A percentile compares a stretch with the other conserved stretches of the same genome.
phyloP scores from a whole-genome alignment of 2,113 vertebrate genomes.

The Zosterops pallidus region DNA sequence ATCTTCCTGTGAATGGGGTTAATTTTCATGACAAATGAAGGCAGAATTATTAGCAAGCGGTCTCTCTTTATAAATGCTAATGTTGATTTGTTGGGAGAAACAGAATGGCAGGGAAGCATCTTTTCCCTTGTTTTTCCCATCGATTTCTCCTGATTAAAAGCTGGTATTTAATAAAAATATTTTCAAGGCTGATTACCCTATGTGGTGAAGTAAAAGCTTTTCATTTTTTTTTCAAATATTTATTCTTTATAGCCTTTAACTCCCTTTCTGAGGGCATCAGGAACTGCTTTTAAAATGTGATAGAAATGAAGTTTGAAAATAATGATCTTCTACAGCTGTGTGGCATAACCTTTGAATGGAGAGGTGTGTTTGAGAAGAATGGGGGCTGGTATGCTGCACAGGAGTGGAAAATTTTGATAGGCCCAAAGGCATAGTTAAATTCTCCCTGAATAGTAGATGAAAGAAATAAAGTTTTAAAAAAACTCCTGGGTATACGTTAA shows the following conservation, averaged over 20 bases:
- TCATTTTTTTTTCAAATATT: not conserved
- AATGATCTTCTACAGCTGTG: not conserved
- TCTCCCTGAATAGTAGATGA: not conserved
- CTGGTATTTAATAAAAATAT: not conserved
- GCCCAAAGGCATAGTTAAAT: not conserved
- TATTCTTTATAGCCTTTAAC: not conserved
- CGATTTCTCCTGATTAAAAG: not conserved
- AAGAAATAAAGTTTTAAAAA: too few species aligned
- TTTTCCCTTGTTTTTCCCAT: not conserved
- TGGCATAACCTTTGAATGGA: not conserved
- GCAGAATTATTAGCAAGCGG: not conserved
- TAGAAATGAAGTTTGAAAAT: not conserved
- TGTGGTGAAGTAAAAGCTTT: not conserved
- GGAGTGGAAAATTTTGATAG: not conserved
- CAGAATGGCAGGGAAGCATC: not conserved
- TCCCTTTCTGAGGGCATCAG: not conserved
- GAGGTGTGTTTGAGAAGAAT: not conserved
- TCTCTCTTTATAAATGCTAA: not conserved
- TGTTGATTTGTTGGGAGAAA: not conserved
- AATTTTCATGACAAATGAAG: not conserved
- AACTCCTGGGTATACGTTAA: too few species aligned
- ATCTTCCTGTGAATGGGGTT: not conserved
- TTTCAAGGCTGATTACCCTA: not conserved
- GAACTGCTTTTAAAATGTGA: not conserved
- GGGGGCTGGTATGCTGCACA: not conserved